Evolutionary conservation across 2,888 invertebrate species (phyloP), one percentile per base, ranked within the genome.

Genomic region (Drosophila formosana): DNA sequence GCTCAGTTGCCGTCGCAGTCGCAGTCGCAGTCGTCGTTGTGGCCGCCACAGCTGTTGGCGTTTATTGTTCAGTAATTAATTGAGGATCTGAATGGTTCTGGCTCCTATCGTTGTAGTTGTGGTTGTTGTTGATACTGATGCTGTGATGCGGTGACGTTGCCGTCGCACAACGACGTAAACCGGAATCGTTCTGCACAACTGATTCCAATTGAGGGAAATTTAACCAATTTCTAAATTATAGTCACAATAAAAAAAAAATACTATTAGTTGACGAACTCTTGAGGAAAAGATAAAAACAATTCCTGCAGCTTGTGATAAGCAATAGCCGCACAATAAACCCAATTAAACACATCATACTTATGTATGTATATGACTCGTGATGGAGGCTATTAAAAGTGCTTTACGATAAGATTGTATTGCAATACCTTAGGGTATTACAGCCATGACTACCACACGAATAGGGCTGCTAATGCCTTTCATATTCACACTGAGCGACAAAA

Each of bases 1-100:
- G 51, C 11, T 25, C 39, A 4, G 50, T 13, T 25, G 32, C 11
- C 5, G 28, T 28, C 37, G 8, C 8, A 1, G 60, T 7, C 18
- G 25, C 2, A n/a, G 39, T 43, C 39, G 64, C 64, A 3, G 52
- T 43, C 30, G 30, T 0, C 28, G 55, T 43, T 34, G 62, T 13
- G 11, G 30, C 18, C 56, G 66, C 11, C 55, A 43, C 62, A 23
- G 50, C 30, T 30, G 74, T n/a, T 9, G 32, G 9, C 57, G 60
- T 55, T 78, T 75, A 67, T 87, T 87, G 76, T 83, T 84, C 72
- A 83, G 65, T 58, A 74, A 76, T 83, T 57, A 78, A 83, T 87
- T 87, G 74, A 68, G 70, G 79, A 76, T 70, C 52, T 51, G 43
- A 18, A 46, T 46, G 34, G 32, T 46, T 34, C 11, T 34, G 34